phyloP scores from a whole-genome alignment of 2,797 vertebrate species.

The Lacerta agilis region DNA sequence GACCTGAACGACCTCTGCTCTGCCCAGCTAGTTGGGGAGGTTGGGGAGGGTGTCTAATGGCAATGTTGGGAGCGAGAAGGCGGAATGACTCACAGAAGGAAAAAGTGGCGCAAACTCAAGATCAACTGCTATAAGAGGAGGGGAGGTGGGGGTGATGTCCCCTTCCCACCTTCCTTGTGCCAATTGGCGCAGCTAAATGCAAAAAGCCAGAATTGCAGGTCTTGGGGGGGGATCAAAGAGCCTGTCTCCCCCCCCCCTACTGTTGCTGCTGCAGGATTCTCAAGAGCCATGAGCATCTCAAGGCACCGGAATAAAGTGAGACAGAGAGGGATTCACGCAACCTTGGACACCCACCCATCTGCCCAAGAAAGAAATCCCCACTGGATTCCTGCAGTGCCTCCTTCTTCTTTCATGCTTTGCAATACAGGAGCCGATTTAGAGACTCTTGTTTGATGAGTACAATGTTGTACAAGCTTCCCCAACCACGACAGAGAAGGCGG shows the following conservation, averaged over 20 bases:
- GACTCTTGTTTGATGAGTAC: neutral
- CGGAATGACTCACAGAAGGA: neutral
- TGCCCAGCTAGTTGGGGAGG: neutral
- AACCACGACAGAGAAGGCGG: no score
- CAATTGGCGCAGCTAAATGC: slow-evolving; percentile 10
- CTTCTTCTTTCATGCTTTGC: neutral
- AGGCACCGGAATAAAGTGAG: neutral
- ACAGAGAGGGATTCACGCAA: neutral
- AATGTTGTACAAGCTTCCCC: neutral
- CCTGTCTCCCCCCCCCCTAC: no score
- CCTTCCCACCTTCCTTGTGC: slow-evolving; percentile 4
- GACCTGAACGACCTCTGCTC: slow-evolving; percentile 26
- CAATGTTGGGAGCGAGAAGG: neutral
- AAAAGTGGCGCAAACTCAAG: neutral
- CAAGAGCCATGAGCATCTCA: neutral
- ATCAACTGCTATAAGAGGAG: slow-evolving; percentile 28
- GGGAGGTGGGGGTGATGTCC: neutral
- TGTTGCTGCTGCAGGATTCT: neutral
- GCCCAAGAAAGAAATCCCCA: neutral
- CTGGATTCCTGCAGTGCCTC: neutral
- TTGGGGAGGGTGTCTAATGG: neutral
- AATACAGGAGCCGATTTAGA: neutral
- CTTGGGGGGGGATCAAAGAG: neutral
- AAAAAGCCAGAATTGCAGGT: slow-evolving; percentile 8
- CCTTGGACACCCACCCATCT: neutral